A percentile compares a stretch with the other conserved stretches of the same genome.
These are phyloP conservation scores for Metopia argyrocephala DNA, from an alignment of 2,888 invertebrate genomes.

Conservation along the genomic window DNA sequence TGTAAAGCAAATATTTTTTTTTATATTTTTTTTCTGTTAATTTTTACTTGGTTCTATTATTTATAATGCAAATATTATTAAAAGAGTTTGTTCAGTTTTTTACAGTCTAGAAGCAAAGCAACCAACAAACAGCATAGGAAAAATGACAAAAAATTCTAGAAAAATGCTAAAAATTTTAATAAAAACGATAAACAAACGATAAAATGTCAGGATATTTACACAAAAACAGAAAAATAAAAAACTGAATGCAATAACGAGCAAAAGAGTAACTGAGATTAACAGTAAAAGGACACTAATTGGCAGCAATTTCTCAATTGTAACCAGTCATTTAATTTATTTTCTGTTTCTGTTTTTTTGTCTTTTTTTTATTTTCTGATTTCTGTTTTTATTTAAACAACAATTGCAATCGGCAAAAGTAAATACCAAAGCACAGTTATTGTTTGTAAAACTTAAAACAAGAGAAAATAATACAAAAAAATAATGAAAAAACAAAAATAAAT, in stretches of 20 bases:
- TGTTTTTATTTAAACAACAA: not conserved
- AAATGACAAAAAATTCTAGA: not conserved
- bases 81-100: not conserved
- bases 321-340: not conserved
- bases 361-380: not conserved
- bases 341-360: too few relatives aligned
- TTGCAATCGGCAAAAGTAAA: not conserved
- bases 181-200: slow-evolving; percentile 22
- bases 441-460: not conserved
- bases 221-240: not conserved
- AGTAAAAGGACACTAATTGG: slow-evolving; percentile 15
- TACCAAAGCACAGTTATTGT: not conserved
- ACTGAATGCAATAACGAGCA: too few relatives aligned
- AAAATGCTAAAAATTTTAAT: slow-evolving; percentile 6
- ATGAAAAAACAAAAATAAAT: too few relatives aligned
- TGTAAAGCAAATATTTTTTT: slow-evolving; percentile 43
- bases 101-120: not conserved
- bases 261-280: not conserved
- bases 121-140: not conserved
- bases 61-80: slow-evolving; percentile 43
- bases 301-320: not conserved
- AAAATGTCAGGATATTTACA: slow-evolving; percentile 40
- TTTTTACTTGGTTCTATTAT: slow-evolving; percentile 16
- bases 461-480: too few relatives aligned
- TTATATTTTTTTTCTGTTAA: not conserved